A percentile compares a stretch with the other conserved stretches of the same genome.
These are phyloP conservation scores for Anableps anableps DNA, from an alignment of 2,797 vertebrate species.

Conservation along the genomic window DNA sequence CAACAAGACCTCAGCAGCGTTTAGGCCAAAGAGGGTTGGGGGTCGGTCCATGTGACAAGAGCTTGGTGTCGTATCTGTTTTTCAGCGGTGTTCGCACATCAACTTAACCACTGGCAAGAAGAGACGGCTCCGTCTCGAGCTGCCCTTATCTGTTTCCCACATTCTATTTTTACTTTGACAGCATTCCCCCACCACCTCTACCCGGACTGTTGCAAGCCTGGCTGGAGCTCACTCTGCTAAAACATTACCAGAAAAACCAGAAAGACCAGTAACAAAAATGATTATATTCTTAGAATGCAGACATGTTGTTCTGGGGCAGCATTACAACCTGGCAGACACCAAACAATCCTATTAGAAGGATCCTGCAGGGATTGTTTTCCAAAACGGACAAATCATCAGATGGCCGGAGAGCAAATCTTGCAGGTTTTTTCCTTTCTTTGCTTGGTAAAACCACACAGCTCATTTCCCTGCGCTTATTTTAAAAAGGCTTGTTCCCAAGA, in stretches of 20 bases:
- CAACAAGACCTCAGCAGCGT: constrained; percentile 53
- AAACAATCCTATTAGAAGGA: constrained; percentile 37
- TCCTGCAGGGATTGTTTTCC: constrained; percentile 27
- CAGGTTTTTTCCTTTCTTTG: constrained; percentile 12
- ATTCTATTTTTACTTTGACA: constrained; percentile 64
- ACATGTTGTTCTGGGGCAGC: neutral
- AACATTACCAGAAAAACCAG: constrained; percentile 22
- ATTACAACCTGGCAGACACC: constrained; percentile 6
- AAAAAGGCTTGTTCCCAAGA: constrained; percentile 16
- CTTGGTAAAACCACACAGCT: constrained; percentile 32
- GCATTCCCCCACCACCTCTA: constrained; percentile 4
- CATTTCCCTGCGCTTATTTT: constrained; percentile 20
- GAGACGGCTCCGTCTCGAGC: constrained; percentile 31
- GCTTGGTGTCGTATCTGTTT: constrained; percentile 55
- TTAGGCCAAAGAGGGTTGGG: constrained; percentile 13
- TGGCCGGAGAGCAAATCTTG: constrained; percentile 6
- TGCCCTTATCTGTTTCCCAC: constrained; percentile 56
- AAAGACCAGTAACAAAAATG: neutral
- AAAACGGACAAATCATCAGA: constrained; percentile 19
- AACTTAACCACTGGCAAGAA: constrained; percentile 49
- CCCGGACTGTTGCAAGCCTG: constrained; percentile 10
- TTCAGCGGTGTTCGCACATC: constrained; percentile 28
- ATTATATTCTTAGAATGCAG: constrained; percentile 8
- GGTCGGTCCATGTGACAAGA: constrained; percentile 49
- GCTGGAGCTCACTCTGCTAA: neutral